A percentile compares a stretch with the other conserved stretches of the same genome.
Evolutionary conservation across 2,888 invertebrate genomes (phyloP).

Genomic region (Drosophila pegasa): DNA sequence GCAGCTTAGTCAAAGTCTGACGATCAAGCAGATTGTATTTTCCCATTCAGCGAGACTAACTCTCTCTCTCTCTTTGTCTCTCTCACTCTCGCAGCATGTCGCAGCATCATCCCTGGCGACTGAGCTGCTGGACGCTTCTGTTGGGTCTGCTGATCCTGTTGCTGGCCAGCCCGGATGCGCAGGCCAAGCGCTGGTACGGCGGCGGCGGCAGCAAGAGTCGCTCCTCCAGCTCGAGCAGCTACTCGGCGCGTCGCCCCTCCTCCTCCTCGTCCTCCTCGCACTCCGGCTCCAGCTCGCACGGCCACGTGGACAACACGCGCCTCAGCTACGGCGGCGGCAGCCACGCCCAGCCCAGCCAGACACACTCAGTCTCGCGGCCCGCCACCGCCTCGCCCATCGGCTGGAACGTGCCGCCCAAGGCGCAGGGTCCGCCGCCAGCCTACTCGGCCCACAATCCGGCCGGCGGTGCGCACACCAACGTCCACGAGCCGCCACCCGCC

Average conservation of each 20-base stretch:
- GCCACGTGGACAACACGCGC: constrained; percentile 46
- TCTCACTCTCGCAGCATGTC: constrained; percentile 50
- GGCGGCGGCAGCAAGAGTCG: constrained; percentile 66
- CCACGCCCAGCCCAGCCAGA: constrained; percentile 56
- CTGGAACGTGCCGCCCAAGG: constrained; percentile 82
- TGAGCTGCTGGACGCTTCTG: constrained; percentile 38
- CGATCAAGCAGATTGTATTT: constrained; percentile 14
- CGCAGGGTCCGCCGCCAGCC: constrained; percentile 83
- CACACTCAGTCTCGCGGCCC: constrained; percentile 22
- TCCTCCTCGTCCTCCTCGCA: constrained; percentile 30
- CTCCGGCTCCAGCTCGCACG: constrained; percentile 15
- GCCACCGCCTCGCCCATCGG: constrained; percentile 74
- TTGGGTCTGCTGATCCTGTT: constrained; percentile 53
- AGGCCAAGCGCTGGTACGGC: constrained; percentile 71
- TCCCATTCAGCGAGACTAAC: background rate
- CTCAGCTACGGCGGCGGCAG: constrained; percentile 70
- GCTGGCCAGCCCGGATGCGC: constrained; percentile 49
- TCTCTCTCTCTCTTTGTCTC: background rate
- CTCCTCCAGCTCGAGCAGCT: constrained; percentile 45
- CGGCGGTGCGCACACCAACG: constrained; percentile 82
- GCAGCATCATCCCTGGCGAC: constrained; percentile 37
- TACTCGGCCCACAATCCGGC: constrained; percentile 79
- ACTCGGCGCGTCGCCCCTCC: constrained; percentile 41
- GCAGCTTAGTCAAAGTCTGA: constrained; percentile 30
- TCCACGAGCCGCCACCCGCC: constrained; percentile 82